phyloP scores from a whole-genome alignment of 2,113 vertebrate genomes.

The Pholis gunnellus region DNA sequence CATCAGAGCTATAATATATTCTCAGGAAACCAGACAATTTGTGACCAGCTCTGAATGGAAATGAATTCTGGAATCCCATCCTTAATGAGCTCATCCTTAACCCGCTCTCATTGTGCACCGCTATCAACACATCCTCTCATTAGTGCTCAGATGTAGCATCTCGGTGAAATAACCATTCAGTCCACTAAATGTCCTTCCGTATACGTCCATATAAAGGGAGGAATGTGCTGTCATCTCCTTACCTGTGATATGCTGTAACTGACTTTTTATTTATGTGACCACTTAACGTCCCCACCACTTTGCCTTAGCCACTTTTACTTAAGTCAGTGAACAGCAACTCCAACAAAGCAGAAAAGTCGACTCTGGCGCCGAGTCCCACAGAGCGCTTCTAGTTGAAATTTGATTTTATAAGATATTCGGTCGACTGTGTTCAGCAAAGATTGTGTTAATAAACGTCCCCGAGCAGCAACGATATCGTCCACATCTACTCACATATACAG shows the following conservation, averaged over 20 bases:
- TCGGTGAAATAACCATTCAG: conserved; percentile 9
- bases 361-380: conserved; percentile 2
- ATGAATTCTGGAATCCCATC: conserved; percentile 16
- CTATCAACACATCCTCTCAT: conserved; percentile 21
- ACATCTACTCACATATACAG: conserved; percentile 27
- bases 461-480: conserved; percentile 21
- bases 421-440: conserved; percentile 24
- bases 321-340: conserved; percentile 17
- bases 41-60: conserved; percentile 16
- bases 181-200: neutral
- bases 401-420: conserved; percentile 20
- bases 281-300: neutral
- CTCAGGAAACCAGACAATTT: conserved; percentile 9
- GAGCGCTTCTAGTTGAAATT: conserved; percentile 25
- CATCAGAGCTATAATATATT: neutral
- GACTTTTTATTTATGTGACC: conserved; percentile 2
- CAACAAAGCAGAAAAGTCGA: conserved; percentile 31
- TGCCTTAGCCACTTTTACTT: neutral
- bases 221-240: neutral
- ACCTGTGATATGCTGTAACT: neutral
- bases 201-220: neutral
- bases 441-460: conserved; percentile 48
- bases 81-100: conserved; percentile 17
- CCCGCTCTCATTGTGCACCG: neutral
- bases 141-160: neutral